Evolutionary conservation across 2,888 invertebrate species (phyloP).

Genomic region (Noctua comes): DNA sequence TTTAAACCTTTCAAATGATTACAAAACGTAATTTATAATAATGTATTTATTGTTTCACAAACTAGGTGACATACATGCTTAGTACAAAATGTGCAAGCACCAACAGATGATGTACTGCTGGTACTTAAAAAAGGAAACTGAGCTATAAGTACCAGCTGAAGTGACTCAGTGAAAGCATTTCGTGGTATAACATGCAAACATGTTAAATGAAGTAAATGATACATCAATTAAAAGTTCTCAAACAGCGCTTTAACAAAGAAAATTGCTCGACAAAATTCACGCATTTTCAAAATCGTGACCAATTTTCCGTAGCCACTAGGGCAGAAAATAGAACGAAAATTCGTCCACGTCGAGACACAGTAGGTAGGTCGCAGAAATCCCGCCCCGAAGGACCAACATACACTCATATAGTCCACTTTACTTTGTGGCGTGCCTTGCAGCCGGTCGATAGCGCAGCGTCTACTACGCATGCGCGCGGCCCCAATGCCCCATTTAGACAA

Average conservation of each 20-base stretch:
- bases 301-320: background rate
- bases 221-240: background rate
- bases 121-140: too few relatives aligned
- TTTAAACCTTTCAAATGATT: background rate
- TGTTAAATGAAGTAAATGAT: too few relatives aligned
- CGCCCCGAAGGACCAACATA: constrained; percentile 17
- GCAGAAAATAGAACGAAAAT: constrained; percentile 16
- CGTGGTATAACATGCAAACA: too few relatives aligned
- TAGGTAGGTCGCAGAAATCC: background rate
- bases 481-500: constrained; percentile 41
- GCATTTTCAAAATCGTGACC: background rate
- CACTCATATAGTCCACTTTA: constrained; percentile 19
- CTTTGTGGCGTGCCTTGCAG: constrained; percentile 31
- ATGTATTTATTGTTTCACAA: too few relatives aligned
- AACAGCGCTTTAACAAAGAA: background rate
- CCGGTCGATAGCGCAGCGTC: constrained; percentile 56
- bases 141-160: too few relatives aligned
- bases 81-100: too few relatives aligned
- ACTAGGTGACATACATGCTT: too few relatives aligned
- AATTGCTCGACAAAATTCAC: background rate
- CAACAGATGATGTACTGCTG: too few relatives aligned
- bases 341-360: constrained; percentile 20
- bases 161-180: too few relatives aligned
- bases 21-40: background rate
- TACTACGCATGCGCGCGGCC: constrained; percentile 57